Conservation (phyloP, 2,113 vertebrate species). For the Misgurnus mizolepis region DNA sequence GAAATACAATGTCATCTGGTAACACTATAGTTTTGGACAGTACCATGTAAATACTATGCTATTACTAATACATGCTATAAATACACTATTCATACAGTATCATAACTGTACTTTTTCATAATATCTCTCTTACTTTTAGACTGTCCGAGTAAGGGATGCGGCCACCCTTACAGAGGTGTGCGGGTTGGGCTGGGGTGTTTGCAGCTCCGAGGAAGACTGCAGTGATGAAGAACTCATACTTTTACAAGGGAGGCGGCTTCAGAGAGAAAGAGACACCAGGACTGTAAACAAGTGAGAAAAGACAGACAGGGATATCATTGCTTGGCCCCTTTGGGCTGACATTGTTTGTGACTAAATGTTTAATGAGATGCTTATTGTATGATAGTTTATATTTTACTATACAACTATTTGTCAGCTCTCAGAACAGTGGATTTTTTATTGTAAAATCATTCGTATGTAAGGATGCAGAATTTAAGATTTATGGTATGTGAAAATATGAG, state of each 20-base stretch:
- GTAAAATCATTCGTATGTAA: not conserved
- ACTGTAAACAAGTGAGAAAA: constrained; percentile 1
- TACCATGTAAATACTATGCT: not conserved
- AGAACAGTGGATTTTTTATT: too few species aligned
- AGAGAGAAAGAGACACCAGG: constrained; percentile 18
- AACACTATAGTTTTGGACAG: not conserved
- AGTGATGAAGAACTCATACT: constrained; percentile 36
- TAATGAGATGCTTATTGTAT: too few species aligned
- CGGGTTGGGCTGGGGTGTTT: constrained; percentile 34
- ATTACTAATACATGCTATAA: not conserved
- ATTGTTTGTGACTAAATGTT: too few species aligned
- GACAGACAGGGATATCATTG: not conserved
- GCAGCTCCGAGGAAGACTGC: constrained; percentile 33
- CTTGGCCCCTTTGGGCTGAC: too few species aligned
- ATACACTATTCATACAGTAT: too few species aligned
- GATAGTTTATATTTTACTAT: too few species aligned
- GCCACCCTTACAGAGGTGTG: constrained; percentile 35
- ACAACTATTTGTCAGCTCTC: not conserved
- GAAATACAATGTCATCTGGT: too few species aligned
- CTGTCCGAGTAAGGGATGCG: constrained; percentile 43
- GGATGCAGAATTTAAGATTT: not conserved
- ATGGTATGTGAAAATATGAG: not conserved
- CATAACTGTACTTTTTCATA: not conserved
- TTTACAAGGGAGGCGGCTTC: constrained; percentile 33
- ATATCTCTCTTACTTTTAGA: not conserved